Evolutionary conservation across 2,888 invertebrate genomes (phyloP), one percentile per base, ranked within the genome.

Genomic region (Phyllotreta cruciferae): DNA sequence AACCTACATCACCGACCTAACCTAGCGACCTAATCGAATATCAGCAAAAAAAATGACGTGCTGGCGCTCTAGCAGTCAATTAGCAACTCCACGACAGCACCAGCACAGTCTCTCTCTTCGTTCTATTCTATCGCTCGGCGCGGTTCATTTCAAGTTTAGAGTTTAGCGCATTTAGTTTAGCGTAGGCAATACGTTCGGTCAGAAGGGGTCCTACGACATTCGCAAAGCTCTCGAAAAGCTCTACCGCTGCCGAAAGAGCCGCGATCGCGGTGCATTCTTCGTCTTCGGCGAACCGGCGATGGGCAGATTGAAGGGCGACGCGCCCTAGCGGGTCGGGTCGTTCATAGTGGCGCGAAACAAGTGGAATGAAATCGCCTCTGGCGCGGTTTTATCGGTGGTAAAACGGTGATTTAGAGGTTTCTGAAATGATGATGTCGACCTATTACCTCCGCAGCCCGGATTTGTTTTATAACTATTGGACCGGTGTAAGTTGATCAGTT

Each of bases 381-480:
- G 61, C 70, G 66, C 65, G 66, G 60, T 71, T 71, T 73, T 73
- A 69, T 65, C 13, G 58, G 35, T 35, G 57, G 67, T 67, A 71
- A 73, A 73, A 62, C 63, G 63, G 72, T 73, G 69, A 66, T 64
- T 66, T 66, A 60, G 63, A 62, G 53, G 41, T 44, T 44, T 49
- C 10, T 1, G n/a, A 13, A 14, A 52, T 9, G 44, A 70, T 70
- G 67, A 50, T 67, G 56, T 67, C 68, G 45, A 60, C 66, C 4
- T 67, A 66, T 52, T 24, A 24, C 24, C 47, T 64, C 41, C 61
- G 64, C 37, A 62, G 45, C n/a, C 56, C 64, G 24, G 71, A 73
- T 63, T 66, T 73, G 45, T 71, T 73, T 60, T 72, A 71, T 58
- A 64, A 57, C 6, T 61, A 70, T 50, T 72, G 73, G 73, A 71